Evolutionary conservation across 2,888 invertebrate genomes (phyloP), one percentile per base, ranked within the genome.

Genomic region (Aspidapion aeneum): DNA sequence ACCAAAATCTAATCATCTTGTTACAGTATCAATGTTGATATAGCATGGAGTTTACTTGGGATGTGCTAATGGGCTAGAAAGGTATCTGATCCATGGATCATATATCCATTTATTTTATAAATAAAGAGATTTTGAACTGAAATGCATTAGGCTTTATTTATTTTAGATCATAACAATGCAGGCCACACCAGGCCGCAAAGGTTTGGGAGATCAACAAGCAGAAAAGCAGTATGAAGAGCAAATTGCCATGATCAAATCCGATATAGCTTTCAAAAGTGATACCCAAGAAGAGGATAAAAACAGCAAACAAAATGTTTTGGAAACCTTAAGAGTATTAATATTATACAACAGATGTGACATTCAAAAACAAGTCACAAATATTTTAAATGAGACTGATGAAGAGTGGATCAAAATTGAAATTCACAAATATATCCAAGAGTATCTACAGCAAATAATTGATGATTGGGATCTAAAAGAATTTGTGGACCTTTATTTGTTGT

Each of bases 311-410:
- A 18, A 21, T 3, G 60, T 57, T 20, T 54, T 63, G 9, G 35
- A 54, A 22, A 54, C 49, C 18, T 50, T 63, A 49, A 51, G 48
- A 63, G 21, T 57, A 35, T 54, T 63, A 18, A 54, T 63, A n/a
- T 57, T 60, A 22, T 60, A 52, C 19, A 60, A 60, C 48, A 49
- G 57, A 18, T 54, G 57, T 2, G 52, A 52, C 17, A 57, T 63
- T n/a, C 57, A 57, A 16, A 60, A 20, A 18, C 60, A 63, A 18
- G 57, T 60, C 20, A 52, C 60, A 55, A 19, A 18, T 5, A 51
- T 63, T 20, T 57, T 63, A 54, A 54, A 18, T n/a, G 35, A 57
- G 16, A n/a, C 12, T 1, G 21, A 2, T n/a, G 5, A 60, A 52
- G 57, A 57, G 12, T n/a, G 21, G 35, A 35, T 35, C 3, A 35